These are phyloP conservation scores for Athripsodes cinereus DNA, from an alignment of 2,888 invertebrate species.

Conservation along the genomic window DNA sequence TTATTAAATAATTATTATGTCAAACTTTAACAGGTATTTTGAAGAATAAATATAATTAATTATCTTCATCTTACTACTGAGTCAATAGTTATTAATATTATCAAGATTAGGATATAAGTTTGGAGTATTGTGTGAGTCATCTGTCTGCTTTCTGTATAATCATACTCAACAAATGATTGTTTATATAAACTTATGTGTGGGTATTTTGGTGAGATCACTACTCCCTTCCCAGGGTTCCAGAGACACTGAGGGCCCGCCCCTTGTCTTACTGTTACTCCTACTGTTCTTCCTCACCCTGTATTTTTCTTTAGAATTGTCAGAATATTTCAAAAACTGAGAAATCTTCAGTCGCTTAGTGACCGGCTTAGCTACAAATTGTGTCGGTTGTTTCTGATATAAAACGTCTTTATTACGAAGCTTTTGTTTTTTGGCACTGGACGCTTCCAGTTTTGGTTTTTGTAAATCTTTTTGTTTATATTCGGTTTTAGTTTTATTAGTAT, in stretches of 20 bases:
- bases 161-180: too few relatives aligned
- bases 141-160: too few relatives aligned
- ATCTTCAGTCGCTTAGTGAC: constrained; percentile 23
- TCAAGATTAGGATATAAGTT: too few relatives aligned
- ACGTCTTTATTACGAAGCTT: constrained; percentile 12
- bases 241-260: constrained; percentile 40
- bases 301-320: constrained; percentile 25
- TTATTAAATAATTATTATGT: too few relatives aligned
- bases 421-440: constrained; percentile 8
- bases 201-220: not conserved
- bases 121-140: too few relatives aligned
- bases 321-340: constrained; percentile 25
- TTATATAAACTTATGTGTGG: not conserved
- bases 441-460: constrained; percentile 7
- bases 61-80: too few relatives aligned
- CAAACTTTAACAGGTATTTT: too few relatives aligned
- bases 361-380: constrained; percentile 19
- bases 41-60: too few relatives aligned
- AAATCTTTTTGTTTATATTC: constrained; percentile 15
- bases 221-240: constrained; percentile 28
- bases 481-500: constrained; percentile 7
- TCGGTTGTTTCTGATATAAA: constrained; percentile 23
- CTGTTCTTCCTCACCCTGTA: constrained; percentile 34
- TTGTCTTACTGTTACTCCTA: not conserved
- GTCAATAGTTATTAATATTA: too few relatives aligned